phyloP scores from a whole-genome alignment of 2,113 vertebrate species.

The Crotalus horridus region DNA sequence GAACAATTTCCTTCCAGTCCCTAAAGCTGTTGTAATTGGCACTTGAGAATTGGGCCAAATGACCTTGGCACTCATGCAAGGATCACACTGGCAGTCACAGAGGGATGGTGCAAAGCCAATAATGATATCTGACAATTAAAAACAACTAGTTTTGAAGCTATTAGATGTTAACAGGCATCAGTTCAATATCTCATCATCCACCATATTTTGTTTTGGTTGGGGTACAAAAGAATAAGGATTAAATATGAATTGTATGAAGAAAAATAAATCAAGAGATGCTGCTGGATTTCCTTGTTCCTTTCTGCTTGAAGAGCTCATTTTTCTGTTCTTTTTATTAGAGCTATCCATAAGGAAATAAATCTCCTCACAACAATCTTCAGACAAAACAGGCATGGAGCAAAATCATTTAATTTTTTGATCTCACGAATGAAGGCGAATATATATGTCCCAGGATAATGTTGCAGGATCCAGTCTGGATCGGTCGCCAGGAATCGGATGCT shows the following conservation, averaged over 20 bases:
- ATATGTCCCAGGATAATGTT: background rate
- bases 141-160: background rate
- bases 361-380: background rate
- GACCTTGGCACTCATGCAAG: constrained; percentile 7
- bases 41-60: constrained; percentile 7
- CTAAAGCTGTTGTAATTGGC: constrained; percentile 21
- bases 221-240: background rate
- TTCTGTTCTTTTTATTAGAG: background rate
- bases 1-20: constrained; percentile 23
- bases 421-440: background rate
- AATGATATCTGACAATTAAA: constrained; percentile 9
- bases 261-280: background rate
- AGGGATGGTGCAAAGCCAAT: background rate
- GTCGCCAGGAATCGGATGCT: background rate
- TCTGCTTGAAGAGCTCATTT: background rate
- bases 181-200: constrained; percentile 16
- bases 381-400: background rate
- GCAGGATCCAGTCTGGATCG: background rate
- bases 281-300: background rate
- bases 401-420: background rate
- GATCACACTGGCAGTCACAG: background rate
- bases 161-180: background rate
- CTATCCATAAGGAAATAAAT: background rate
- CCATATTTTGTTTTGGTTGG: background rate
- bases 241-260: background rate